Evolutionary conservation across 53 echinoderm and acorn worm genomes (phyloP).

Genomic region (Holothuria leucospilota): DNA sequence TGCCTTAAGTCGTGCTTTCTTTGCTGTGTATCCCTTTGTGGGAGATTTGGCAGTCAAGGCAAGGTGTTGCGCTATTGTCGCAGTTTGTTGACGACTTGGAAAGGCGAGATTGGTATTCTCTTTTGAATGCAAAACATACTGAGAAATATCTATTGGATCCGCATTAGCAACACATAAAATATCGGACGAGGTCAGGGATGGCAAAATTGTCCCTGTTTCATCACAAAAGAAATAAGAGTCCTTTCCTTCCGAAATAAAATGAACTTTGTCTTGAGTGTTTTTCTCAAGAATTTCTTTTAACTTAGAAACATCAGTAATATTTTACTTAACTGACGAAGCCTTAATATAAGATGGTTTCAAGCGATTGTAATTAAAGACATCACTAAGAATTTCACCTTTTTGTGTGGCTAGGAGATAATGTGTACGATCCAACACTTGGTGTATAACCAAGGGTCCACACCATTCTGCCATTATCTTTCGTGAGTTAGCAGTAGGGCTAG

Average conservation of each 20-base stretch:
- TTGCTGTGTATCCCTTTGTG: not conserved
- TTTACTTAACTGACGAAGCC: too few species aligned
- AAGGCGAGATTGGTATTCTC: not conserved
- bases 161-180: not conserved
- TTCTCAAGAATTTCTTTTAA: too few species aligned
- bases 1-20: not conserved
- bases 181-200: too few species aligned
- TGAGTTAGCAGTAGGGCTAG: too few species aligned
- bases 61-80: not conserved
- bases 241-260: too few species aligned
- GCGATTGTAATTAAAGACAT: too few species aligned
- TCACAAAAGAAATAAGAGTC: not conserved
- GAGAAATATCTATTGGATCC: not conserved
- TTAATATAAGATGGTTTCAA: too few species aligned
- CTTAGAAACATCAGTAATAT: not conserved
- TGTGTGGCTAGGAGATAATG: too few species aligned
- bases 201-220: not conserved
- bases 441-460: slow-evolving; percentile 49
- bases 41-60: not conserved
- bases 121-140: too few species aligned
- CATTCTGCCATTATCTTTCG: slow-evolving; percentile 55
- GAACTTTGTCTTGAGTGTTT: too few species aligned
- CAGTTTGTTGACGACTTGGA: not conserved
- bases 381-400: slow-evolving; percentile 44
- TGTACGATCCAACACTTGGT: slow-evolving; percentile 52